phyloP scores from a whole-genome alignment of 1,140 invertebrate genomes.

The Melipona quadrifasciata region DNA sequence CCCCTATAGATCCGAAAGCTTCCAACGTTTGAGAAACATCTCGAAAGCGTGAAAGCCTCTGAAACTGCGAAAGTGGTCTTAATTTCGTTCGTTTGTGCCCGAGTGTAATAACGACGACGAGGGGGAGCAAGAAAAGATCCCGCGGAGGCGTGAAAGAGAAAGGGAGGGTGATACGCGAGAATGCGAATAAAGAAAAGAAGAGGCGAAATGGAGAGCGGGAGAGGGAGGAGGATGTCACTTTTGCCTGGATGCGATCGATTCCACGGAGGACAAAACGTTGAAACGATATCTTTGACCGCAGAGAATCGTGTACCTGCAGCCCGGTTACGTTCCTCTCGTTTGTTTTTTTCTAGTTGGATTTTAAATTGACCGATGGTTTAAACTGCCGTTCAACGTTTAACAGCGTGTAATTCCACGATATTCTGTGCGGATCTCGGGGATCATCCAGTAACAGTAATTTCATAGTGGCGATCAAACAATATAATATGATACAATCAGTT shows the following conservation, averaged over 20 bases:
- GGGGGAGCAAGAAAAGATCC: constrained; percentile 25
- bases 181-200: constrained; percentile 41
- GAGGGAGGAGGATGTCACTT: constrained; percentile 6
- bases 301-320: neutral
- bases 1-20: too few species aligned
- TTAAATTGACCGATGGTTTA: neutral
- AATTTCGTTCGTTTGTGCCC: too few species aligned
- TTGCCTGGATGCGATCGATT: neutral
- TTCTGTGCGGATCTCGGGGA: too few species aligned
- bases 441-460: too few species aligned
- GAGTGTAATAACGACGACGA: constrained; percentile 34
- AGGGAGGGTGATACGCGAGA: constrained; percentile 7
- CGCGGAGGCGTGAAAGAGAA: neutral
- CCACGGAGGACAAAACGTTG: neutral
- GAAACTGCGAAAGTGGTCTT: too few species aligned
- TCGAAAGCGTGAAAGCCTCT: too few species aligned
- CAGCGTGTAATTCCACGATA: neutral
- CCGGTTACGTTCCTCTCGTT: neutral
- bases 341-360: neutral
- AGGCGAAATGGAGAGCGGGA: neutral
- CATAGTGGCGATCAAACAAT: too few species aligned
- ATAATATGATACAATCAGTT: too few species aligned
- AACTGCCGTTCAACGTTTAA: neutral
- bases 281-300: neutral
- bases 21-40: too few species aligned